Evolutionary conservation across 2,888 invertebrate genomes (phyloP), one percentile per base, ranked within the genome.

Genomic region (Strigamia maritima): DNA sequence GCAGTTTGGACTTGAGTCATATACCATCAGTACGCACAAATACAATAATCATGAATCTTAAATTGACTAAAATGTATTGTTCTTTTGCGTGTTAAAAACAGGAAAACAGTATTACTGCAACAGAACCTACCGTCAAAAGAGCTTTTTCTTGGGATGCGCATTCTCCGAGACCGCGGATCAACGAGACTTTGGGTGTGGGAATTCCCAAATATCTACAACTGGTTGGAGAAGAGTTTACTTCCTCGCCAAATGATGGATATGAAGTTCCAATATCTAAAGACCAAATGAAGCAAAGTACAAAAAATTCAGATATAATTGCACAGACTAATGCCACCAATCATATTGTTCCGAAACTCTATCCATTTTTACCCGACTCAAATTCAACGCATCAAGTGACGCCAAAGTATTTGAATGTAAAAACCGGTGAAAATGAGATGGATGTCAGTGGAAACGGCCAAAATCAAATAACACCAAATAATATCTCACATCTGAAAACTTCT

Each of bases 121-220:
- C 28, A n/a, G 70, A 70, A 70, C 70, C 70, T 12, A 70, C 70
- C 24, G 70, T 70, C 12, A 70, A 70, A n/a, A 70, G 70, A 70
- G 70, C 70, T 10, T 70, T 70, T 16, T 70, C 70, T 28, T 70
- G 70, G 70, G 70, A 70, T 70, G 70, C 70, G 16, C 70, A 70
- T 70, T 70, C 70, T 12, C 70, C 70, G 12, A 24, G 70, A n/a
- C 70, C 70, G 4, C 70, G 70, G 24, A 70, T 70, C 16, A 70
- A 70, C n/a, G 70, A 19, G 16, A 77, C 77, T 44, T 77, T 22
- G 14, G 12, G 7, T 10, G n/a, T 22, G 4, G 80, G 49, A 38
- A 76, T 31, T 54, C 80, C 81, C 76, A 82, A 81, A 60, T 83
- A 83, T 60, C 75, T 82, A 10, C 82, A 83, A 60, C 80, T 83